Percentiles rank a stretch among this genome's conserved stretches.
Conservation (phyloP, 2,113 vertebrate genomes). For the Ifrita kowaldi region DNA sequence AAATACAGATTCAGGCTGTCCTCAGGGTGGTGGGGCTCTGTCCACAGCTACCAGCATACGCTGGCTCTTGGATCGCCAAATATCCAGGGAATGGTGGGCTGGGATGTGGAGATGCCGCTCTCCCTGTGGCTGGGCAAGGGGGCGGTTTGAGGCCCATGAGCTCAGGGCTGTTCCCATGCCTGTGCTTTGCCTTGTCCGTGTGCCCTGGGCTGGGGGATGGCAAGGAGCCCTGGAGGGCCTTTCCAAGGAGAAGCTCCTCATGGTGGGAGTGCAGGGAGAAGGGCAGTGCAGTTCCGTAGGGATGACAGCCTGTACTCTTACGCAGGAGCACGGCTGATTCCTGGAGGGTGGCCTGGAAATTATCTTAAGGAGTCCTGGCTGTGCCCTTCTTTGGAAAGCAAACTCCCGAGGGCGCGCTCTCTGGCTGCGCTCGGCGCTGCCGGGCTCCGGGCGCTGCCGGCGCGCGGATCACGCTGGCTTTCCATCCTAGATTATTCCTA, state of each 20-base stretch:
- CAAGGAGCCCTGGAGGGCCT: not conserved
- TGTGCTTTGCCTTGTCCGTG: not conserved
- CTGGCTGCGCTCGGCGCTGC: not conserved
- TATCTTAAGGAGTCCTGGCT: not conserved
- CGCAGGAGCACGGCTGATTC: not conserved
- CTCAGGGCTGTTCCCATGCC: rapidly evolving
- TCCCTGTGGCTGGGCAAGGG: not conserved
- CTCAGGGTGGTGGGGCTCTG: not conserved
- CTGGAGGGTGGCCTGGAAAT: conserved; percentile 49
- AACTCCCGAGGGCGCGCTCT: not conserved
- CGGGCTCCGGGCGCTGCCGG: not conserved
- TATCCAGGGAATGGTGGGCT: not conserved
- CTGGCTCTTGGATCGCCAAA: not conserved
- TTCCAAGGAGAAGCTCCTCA: not conserved
- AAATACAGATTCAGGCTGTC: not conserved
- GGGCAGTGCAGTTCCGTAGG: rapidly evolving
- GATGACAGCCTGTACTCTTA: not conserved
- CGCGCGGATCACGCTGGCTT: not conserved
- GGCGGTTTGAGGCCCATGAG: rapidly evolving
- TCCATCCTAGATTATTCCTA: rapidly evolving
- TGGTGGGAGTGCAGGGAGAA: not conserved
- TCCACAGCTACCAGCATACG: rapidly evolving
- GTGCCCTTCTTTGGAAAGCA: conserved; percentile 50
- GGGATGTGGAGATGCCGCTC: not conserved
- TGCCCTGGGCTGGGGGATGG: rapidly evolving